Evolutionary conservation across 2,797 vertebrate species (phyloP), one percentile per base, ranked within the genome.

Genomic region (Sandelia bainsii): DNA sequence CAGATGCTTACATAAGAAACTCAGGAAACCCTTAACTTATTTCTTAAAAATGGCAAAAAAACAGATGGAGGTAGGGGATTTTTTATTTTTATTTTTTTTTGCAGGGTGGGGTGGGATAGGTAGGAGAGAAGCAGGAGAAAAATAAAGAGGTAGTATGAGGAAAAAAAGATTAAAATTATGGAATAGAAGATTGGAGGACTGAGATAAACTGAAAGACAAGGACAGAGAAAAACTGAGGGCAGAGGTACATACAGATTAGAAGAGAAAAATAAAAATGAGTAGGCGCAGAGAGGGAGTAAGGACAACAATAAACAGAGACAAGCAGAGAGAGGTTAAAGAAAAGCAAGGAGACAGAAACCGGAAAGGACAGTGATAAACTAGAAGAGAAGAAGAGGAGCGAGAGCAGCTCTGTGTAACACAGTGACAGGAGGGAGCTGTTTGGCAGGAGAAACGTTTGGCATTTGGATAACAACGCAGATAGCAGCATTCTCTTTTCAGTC

Each of bases 381-480:
- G 60, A 60, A 66, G 69, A 69, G 53, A 70, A 53, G 51, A 62
- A 25, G 71, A 70, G 54, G 79, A 75, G 19, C 45, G 69, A 27
- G 71, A 61, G 72, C 40, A 69, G 82, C 62, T 72, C 74, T 69
- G 77, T 85, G 17, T 39, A 83, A 75, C 87, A 85, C 42, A 13
- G 74, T 81, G 85, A 90, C 82, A 77, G 70, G 79, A 77, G 81
- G 75, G 83, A 78, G 84, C 79, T 62, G 74, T 68, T 86, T 88
- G 90, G 87, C 82, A 86, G 78, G 20, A 80, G 73, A 53, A 78
- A 50, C 66, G 37, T 83, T 87, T 91, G 87, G 89, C 87, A 89
- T 90, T 89, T 86, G 81, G 89, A 86, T 87, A 86, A 91, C 87
- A 89, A 86, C 89, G 88, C 73, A 75, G 91, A 88, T 79, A 86